Percentiles rank a stretch among this genome's conserved stretches.
These are phyloP conservation scores for Petroica traversi DNA, from an alignment of 2,113 vertebrate species.

Conservation along the genomic window DNA sequence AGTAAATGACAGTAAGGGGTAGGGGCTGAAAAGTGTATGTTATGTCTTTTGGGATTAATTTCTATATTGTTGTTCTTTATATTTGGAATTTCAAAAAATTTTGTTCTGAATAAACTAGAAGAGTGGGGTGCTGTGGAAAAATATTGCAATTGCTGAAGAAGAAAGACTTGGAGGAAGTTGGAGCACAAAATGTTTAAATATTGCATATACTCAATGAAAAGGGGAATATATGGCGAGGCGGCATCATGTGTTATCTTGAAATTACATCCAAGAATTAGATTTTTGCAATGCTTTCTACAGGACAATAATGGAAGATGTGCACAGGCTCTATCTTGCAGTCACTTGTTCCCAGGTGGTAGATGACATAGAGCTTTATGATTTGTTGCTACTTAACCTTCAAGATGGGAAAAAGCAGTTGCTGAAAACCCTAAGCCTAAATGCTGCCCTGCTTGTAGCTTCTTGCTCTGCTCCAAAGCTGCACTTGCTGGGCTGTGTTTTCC, in stretches of 20 bases:
- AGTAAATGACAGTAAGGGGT: neutral
- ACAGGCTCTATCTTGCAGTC: neutral
- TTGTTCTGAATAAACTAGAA: neutral
- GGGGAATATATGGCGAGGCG: fast-evolving
- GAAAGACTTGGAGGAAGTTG: neutral
- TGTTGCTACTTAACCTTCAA: neutral
- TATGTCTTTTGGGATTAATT: neutral
- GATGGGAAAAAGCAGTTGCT: neutral
- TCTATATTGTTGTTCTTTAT: neutral
- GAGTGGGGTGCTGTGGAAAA: neutral
- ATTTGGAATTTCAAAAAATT: neutral
- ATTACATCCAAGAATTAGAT: neutral
- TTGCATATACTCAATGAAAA: neutral
- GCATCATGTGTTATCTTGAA: neutral
- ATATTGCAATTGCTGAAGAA: neutral
- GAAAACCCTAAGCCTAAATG: neutral
- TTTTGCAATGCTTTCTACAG: neutral
- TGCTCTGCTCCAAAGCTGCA: neutral
- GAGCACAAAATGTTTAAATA: neutral
- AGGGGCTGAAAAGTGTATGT: neutral
- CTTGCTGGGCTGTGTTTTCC: neutral
- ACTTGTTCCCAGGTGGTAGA: neutral
- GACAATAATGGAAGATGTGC: neutral
- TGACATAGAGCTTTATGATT: neutral
- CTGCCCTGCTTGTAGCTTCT: neutral